A percentile compares a stretch with the other conserved stretches of the same genome.
Conservation (phyloP, 2,888 invertebrate genomes). For the Polydrusus cervinus region DNA sequence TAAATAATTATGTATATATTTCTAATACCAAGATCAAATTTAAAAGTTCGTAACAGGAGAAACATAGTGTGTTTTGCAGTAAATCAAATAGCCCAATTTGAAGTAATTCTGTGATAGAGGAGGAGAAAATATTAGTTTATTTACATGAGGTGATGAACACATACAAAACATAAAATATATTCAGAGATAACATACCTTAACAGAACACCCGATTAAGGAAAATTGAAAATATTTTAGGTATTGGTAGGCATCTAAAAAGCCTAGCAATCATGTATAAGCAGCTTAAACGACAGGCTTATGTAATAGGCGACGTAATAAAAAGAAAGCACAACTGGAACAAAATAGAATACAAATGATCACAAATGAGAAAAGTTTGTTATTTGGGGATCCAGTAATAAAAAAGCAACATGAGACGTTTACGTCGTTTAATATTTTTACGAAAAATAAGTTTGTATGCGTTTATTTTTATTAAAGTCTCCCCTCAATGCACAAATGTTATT, state of each 20-base stretch:
- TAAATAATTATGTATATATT: too few species aligned
- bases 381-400: neutral
- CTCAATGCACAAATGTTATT: too few species aligned
- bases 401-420: neutral
- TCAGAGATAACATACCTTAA: too few species aligned
- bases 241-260: neutral
- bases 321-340: neutral
- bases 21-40: too few species aligned
- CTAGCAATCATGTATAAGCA: conserved; percentile 9
- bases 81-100: too few species aligned
- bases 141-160: too few species aligned
- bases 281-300: conserved; percentile 7
- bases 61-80: too few species aligned
- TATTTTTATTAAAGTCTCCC: neutral
- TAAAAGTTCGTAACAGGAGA: too few species aligned
- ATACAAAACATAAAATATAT: too few species aligned
- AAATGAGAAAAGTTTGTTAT: conserved; percentile 9
- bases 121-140: too few species aligned
- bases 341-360: conserved; percentile 10
- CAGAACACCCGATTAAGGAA: neutral
- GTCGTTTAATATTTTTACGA: neutral
- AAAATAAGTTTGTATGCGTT: neutral
- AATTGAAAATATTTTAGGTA: neutral
- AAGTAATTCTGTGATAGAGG: too few species aligned
- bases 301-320: conserved; percentile 12